Conservation (phyloP, 2,888 invertebrate species). For the Branchinecta sandiegonensis region DNA sequence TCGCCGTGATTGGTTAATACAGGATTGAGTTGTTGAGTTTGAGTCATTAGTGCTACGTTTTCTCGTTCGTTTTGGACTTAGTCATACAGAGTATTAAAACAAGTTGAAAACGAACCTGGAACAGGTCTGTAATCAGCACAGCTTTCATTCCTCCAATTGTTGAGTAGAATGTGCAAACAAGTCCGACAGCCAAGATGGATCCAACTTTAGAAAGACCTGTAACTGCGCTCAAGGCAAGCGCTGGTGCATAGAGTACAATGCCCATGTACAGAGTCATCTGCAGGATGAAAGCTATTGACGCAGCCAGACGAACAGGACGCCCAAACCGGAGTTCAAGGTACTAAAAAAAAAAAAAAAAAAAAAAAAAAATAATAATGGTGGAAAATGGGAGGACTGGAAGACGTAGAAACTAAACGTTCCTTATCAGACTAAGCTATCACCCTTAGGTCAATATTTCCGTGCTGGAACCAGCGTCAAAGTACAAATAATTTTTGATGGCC, state of each 20-base stretch:
- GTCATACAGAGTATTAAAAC: no score
- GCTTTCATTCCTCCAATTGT: conserved; percentile 83
- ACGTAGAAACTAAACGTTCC: no score
- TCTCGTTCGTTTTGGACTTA: no score
- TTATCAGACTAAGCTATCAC: no score
- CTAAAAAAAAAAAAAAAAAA: conserved; percentile 39
- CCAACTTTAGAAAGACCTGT: conserved; percentile 57
- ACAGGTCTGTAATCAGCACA: conserved; percentile 69
- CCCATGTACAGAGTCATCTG: conserved; percentile 85
- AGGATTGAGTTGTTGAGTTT: no score
- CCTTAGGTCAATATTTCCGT: no score
- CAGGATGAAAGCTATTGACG: conserved; percentile 66
- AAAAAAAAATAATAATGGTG: conserved; percentile 27
- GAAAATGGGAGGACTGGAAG: no score
- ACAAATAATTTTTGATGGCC: no score
- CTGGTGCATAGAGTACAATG: conserved; percentile 83
- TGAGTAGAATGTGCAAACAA: conserved; percentile 73
- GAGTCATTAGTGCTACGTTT: no score
- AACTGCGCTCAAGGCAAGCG: conserved; percentile 62
- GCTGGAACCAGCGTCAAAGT: no score
- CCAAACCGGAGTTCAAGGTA: conserved; percentile 81
- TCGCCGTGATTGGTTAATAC: no score
- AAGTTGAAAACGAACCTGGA: conserved; percentile 35
- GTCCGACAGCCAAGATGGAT: conserved; percentile 55
- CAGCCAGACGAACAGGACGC: conserved; percentile 52